Conservation (phyloP, 2,888 invertebrate species). For the Herminia tarsipennalis region DNA sequence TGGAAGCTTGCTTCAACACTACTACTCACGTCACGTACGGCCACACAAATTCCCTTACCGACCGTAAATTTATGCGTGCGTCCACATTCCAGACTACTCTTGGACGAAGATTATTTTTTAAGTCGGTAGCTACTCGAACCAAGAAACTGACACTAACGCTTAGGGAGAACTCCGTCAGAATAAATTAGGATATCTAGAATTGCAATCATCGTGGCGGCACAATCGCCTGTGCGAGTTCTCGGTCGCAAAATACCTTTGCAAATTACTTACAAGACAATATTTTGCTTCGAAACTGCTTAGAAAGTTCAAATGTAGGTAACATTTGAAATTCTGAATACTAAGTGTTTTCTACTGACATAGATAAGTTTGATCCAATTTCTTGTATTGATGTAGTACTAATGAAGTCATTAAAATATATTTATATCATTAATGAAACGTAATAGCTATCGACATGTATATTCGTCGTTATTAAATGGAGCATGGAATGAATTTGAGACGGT, state of each 20-base stretch:
- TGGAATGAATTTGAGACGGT: slow-evolving; percentile 37
- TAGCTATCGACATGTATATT: slow-evolving; percentile 31
- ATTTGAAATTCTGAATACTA: slow-evolving; percentile 3
- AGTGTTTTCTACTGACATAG: slow-evolving; percentile 11
- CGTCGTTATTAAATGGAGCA: slow-evolving; percentile 35
- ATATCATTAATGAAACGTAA: slow-evolving; percentile 28
- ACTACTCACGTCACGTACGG: slow-evolving; percentile 37
- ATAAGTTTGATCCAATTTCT: slow-evolving; percentile 13
- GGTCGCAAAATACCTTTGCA: too few species aligned
- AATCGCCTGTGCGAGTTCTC: too few species aligned
- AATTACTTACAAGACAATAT: too few species aligned
- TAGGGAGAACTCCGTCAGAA: slow-evolving; percentile 4
- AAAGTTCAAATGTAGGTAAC: slow-evolving; percentile 18
- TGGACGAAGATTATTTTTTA: slow-evolving; percentile 25
- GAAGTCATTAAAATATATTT: slow-evolving; percentile 24
- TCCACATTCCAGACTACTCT: slow-evolving; percentile 39
- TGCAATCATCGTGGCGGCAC: too few species aligned
- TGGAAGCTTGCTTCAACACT: slow-evolving; percentile 1
- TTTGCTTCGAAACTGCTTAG: slow-evolving; percentile 12
- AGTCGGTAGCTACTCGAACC: slow-evolving; percentile 16
- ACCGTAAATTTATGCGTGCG: slow-evolving; percentile 40
- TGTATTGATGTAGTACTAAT: slow-evolving; percentile 16
- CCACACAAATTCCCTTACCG: slow-evolving; percentile 44
- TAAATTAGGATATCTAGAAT: slow-evolving; percentile 15
- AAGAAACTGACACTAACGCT: slow-evolving; percentile 13